phyloP scores from a whole-genome alignment of 2,113 vertebrate species.

The Ceuthmochares aereus region DNA sequence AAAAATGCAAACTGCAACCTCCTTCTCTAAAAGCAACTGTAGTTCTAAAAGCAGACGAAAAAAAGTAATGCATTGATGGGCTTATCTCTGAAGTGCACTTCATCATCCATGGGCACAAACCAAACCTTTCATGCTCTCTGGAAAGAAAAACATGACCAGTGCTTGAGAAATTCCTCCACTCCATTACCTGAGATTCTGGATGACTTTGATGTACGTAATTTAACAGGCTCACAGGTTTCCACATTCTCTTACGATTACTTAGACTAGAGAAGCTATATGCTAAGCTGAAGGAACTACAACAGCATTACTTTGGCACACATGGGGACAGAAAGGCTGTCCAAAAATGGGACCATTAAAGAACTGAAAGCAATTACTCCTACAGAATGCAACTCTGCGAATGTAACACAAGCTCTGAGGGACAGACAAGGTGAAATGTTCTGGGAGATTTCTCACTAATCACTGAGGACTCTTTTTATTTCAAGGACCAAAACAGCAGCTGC shows the following conservation, averaged over 20 bases:
- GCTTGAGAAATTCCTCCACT: neutral
- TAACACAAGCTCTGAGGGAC: neutral
- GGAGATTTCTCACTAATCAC: neutral
- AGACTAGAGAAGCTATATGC: neutral
- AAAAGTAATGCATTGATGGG: neutral
- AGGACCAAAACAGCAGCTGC: slow-evolving; percentile 17
- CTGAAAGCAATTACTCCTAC: neutral
- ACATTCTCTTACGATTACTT: neutral
- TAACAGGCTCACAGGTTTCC: neutral
- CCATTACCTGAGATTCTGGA: neutral
- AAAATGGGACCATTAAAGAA: neutral
- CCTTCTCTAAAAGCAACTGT: neutral
- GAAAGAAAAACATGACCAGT: neutral
- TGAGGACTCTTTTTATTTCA: neutral
- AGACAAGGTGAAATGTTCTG: neutral
- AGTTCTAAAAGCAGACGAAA: neutral
- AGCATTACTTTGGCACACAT: neutral
- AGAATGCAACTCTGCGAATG: neutral
- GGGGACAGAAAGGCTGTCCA: neutral
- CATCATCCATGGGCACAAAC: neutral
- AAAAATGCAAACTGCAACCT: neutral
- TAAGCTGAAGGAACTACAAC: neutral
- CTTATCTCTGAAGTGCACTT: neutral
- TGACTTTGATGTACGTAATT: neutral
- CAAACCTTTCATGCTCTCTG: neutral